A percentile compares a stretch with the other conserved stretches of the same genome.
Evolutionary conservation across 1,140 invertebrate species (phyloP).

Genomic region (Trichonephila clavipes): DNA sequence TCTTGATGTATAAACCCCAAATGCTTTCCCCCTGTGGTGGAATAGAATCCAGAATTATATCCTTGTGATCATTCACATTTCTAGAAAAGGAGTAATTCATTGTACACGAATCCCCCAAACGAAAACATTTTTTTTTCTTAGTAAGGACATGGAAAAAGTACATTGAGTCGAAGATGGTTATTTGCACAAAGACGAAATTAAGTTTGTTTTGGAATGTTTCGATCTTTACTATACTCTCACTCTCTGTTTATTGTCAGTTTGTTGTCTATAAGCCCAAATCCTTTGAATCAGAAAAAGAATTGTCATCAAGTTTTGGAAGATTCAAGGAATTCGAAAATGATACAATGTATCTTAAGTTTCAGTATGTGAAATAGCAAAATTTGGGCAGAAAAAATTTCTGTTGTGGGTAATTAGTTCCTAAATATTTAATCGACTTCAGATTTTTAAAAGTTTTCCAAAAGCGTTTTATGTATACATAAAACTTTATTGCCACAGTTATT

Average conservation of each 20-base stretch:
- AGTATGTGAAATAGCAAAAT: too few species aligned
- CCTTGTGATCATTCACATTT: constrained; percentile 29
- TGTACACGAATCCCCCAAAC: not conserved
- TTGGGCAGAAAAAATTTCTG: too few species aligned
- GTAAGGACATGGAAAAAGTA: not conserved
- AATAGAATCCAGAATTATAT: not conserved
- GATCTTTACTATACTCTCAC: not conserved
- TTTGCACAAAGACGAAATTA: constrained; percentile 17
- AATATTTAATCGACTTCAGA: too few species aligned
- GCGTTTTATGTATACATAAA: too few species aligned
- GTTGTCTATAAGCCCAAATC: too few species aligned
- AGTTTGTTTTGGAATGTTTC: not conserved
- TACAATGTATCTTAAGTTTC: too few species aligned
- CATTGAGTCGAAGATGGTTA: not conserved
- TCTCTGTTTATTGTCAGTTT: not conserved
- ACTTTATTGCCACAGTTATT: too few species aligned
- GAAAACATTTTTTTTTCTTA: not conserved
- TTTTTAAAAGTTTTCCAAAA: too few species aligned
- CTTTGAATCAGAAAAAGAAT: too few species aligned
- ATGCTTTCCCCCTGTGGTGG: not conserved
- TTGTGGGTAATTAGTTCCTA: too few species aligned
- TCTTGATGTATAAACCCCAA: constrained; percentile 50
- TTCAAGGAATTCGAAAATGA: too few species aligned
- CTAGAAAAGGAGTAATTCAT: constrained; percentile 20
- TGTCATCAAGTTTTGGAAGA: too few species aligned